Percentiles rank a stretch among this genome's conserved stretches.
These are phyloP conservation scores for Coendou prehensilis DNA, from an alignment of 2,797 vertebrate genomes.

Conservation along the genomic window DNA sequence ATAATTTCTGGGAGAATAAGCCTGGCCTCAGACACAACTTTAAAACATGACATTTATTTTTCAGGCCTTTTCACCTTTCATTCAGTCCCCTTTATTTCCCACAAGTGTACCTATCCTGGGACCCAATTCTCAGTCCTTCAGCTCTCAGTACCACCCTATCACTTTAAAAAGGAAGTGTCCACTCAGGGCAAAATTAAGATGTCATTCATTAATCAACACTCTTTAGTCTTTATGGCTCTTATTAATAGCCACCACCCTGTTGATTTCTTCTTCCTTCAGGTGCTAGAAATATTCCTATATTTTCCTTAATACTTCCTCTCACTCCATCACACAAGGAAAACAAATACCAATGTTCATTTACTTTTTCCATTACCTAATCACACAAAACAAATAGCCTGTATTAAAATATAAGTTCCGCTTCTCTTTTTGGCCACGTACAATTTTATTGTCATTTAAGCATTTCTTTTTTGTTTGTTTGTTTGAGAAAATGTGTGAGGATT, in stretches of 20 bases:
- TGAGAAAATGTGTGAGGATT: not conserved
- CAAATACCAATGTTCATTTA: not conserved
- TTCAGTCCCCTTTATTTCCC: not conserved
- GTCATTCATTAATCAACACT: not conserved
- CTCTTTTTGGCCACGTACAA: not conserved
- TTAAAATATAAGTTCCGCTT: not conserved
- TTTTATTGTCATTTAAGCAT: not conserved
- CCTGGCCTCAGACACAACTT: not conserved
- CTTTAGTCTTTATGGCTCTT: not conserved
- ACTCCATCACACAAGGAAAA: not conserved
- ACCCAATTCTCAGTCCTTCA: not conserved
- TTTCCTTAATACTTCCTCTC: not conserved
- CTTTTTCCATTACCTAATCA: not conserved
- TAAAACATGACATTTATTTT: slow-evolving; percentile 18
- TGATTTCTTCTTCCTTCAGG: not conserved
- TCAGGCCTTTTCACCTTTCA: not conserved
- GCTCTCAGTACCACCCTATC: not conserved
- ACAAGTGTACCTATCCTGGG: not conserved
- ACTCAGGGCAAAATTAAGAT: not conserved
- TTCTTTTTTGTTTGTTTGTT: not conserved
- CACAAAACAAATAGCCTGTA: not conserved
- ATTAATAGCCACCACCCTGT: not conserved
- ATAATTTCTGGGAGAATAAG: not conserved
- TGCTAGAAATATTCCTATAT: not conserved
- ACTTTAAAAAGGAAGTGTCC: not conserved